phyloP scores from a whole-genome alignment of 2,888 invertebrate species.

The Hoplodrina blanda region DNA sequence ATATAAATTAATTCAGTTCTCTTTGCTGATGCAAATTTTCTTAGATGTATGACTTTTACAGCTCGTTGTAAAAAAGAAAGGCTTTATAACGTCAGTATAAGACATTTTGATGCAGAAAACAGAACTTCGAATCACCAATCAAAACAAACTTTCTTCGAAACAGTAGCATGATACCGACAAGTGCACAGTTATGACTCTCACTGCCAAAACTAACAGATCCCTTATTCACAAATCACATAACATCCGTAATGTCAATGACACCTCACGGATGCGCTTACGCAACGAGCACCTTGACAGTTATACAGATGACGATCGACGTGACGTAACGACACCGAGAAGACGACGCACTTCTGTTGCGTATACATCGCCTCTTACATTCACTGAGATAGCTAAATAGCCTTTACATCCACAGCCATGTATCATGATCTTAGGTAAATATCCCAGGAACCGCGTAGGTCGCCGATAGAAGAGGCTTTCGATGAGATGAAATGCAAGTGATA shows the following conservation, averaged over 20 bases:
- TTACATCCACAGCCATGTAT: constrained; percentile 60
- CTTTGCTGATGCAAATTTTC: neutral
- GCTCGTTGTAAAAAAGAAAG: neutral
- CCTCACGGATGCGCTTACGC: constrained; percentile 84
- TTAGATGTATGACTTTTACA: too few relatives aligned
- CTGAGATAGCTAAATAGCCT: neutral
- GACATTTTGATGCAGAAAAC: neutral
- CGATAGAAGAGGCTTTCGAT: constrained; percentile 75
- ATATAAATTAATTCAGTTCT: neutral
- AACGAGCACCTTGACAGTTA: constrained; percentile 87
- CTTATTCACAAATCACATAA: constrained; percentile 75
- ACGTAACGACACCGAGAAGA: constrained; percentile 73
- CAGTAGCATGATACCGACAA: constrained; percentile 46
- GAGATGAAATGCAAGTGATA: constrained; percentile 86
- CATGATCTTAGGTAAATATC: constrained; percentile 47
- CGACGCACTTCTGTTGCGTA: constrained; percentile 53
- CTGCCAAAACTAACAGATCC: constrained; percentile 76
- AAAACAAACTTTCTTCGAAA: constrained; percentile 37
- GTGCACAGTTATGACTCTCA: constrained; percentile 63
- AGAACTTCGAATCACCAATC: neutral
- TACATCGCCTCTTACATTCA: constrained; percentile 58
- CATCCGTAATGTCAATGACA: constrained; percentile 88
- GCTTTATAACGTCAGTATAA: neutral
- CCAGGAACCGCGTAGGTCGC: constrained; percentile 64
- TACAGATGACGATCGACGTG: constrained; percentile 77